Percentiles rank a stretch among this genome's conserved stretches.
Conservation (phyloP, 1,140 invertebrate genomes). For the Tetranychus cinnabarinus region DNA sequence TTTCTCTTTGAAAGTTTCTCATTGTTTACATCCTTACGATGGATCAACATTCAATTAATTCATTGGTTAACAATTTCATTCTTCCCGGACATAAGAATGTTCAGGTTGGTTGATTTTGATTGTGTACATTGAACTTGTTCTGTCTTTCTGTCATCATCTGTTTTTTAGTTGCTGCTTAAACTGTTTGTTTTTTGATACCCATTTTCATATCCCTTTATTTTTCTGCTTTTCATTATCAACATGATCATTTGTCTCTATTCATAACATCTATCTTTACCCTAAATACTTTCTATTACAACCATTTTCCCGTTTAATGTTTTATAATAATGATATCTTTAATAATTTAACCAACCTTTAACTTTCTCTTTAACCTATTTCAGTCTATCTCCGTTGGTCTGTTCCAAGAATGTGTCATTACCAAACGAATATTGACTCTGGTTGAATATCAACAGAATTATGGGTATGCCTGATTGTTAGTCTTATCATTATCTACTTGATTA, state of each 20-base stretch:
- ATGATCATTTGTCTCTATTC: not conserved
- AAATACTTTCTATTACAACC: too few relatives aligned
- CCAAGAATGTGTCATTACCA: slow-evolving; percentile 28
- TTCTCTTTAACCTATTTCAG: not conserved
- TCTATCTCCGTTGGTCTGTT: slow-evolving; percentile 27
- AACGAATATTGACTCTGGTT: slow-evolving; percentile 36
- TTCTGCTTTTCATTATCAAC: not conserved
- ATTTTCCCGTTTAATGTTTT: too few relatives aligned
- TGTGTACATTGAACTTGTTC: too few relatives aligned
- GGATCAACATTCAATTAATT: not conserved
- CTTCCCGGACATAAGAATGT: not conserved
- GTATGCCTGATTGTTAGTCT: not conserved
- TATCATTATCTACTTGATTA: not conserved
- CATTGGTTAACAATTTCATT: not conserved
- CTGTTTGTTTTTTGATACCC: not conserved
- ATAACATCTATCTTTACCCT: not conserved
- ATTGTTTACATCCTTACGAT: not conserved
- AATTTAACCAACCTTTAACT: too few relatives aligned
- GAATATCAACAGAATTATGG: slow-evolving; percentile 22
- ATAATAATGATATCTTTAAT: too few relatives aligned
- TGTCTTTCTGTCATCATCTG: not conserved
- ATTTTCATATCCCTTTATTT: not conserved
- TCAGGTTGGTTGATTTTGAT: not conserved
- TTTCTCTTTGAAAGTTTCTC: too few relatives aligned
- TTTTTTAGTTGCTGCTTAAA: not conserved